Conservation (phyloP, 2,797 vertebrate genomes). For the Discoglossus pictus region DNA sequence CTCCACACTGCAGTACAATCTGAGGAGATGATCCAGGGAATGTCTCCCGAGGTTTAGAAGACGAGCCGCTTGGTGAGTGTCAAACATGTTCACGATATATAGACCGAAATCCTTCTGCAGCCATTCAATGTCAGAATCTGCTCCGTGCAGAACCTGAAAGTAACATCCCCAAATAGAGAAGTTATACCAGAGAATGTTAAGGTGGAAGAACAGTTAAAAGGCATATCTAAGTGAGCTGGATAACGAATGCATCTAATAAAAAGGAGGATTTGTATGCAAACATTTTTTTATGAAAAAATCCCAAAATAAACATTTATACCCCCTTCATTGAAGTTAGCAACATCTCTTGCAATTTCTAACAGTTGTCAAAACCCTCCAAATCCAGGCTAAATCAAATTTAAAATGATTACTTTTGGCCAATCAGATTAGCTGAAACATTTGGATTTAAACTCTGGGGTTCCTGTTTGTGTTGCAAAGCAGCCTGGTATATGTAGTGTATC, state of each 20-base stretch:
- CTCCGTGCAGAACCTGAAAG: constrained; percentile 89
- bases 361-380: too few relatives aligned
- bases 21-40: constrained; percentile 90
- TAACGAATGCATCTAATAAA: not conserved
- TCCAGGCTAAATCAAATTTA: too few relatives aligned
- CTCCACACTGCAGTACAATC: constrained; percentile 80
- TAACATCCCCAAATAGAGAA: not conserved
- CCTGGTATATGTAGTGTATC: too few relatives aligned
- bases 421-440: too few relatives aligned
- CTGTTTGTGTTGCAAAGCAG: too few relatives aligned
- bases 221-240: too few relatives aligned
- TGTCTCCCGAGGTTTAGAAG: constrained; percentile 86
- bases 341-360: too few relatives aligned
- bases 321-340: too few relatives aligned
- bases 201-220: not conserved
- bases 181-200: not conserved
- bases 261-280: not conserved
- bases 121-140: constrained; percentile 95
- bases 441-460: too few relatives aligned
- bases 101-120: constrained; percentile 93
- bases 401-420: too few relatives aligned
- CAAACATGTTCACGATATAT: constrained; percentile 94
- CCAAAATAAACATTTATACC: too few relatives aligned
- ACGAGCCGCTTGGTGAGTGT: constrained; percentile 92
- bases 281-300: too few relatives aligned